Evolutionary conservation across 2,113 vertebrate species (phyloP).

Genomic region (Psilopsiagon aurifrons): DNA sequence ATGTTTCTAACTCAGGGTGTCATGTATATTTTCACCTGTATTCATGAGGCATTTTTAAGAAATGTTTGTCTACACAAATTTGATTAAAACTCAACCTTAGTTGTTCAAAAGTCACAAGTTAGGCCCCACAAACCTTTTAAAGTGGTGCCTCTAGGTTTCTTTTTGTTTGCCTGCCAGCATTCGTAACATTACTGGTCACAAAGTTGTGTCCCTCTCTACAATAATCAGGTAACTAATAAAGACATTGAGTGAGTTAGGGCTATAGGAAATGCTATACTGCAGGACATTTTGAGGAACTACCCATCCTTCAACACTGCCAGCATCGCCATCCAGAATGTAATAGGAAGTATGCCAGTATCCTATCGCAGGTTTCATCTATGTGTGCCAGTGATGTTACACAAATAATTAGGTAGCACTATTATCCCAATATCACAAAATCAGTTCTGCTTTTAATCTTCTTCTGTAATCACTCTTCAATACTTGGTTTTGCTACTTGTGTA

Average conservation of each 20-base stretch:
- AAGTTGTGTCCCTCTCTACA: not conserved
- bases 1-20: not conserved
- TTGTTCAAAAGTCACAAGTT: not conserved
- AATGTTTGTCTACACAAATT: not conserved
- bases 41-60: not conserved
- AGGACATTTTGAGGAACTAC: not conserved
- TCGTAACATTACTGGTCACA: not conserved
- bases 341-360: not conserved
- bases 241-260: not conserved
- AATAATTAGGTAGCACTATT: not conserved
- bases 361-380: not conserved
- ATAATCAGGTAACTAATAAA: not conserved
- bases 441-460: not conserved
- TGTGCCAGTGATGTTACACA: not conserved
- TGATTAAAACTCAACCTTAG: not conserved
- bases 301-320: not conserved
- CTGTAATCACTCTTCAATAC: not conserved
- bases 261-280: not conserved
- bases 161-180: not conserved
- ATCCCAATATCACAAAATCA: not conserved
- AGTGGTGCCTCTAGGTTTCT: not conserved
- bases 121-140: not conserved
- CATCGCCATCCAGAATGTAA: not conserved
- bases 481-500: not conserved
- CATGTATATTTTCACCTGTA: not conserved